Conservation (phyloP, 2,888 invertebrate species). For the Trichopria drosophilae region DNA sequence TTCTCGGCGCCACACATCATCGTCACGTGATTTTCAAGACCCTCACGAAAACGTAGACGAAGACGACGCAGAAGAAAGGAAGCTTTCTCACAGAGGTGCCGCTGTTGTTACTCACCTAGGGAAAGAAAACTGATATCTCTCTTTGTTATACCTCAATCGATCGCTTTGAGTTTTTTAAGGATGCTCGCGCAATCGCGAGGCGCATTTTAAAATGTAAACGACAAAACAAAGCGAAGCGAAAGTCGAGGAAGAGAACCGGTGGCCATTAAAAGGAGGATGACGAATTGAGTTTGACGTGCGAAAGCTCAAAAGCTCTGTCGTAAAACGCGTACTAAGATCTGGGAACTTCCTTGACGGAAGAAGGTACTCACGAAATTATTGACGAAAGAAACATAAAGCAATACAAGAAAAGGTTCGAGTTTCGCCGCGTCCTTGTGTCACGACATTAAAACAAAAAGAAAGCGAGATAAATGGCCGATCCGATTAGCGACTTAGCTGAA, state of each 20-base stretch:
- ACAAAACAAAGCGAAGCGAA: conserved; percentile 10
- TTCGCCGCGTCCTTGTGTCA: conserved; percentile 7
- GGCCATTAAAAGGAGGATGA: no score
- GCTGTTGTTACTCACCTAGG: conserved; percentile 12
- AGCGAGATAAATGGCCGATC: no score
- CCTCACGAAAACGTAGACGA: conserved; percentile 15
- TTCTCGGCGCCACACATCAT: conserved; percentile 95
- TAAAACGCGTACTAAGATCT: no score
- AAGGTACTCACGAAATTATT: no score
- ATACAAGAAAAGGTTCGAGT: no score
- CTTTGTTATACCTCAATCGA: conserved; percentile 33
- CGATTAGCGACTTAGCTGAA: no score
- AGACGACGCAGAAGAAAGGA: conserved; percentile 38
- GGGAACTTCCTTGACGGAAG: no score
- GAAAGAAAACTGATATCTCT: conserved; percentile 31
- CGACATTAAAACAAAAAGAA: conserved; percentile 1
- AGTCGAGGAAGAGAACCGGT: no score
- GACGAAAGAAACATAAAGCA: no score
- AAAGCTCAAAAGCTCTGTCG: no score
- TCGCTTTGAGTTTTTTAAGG: conserved; percentile 15
- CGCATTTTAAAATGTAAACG: conserved; percentile 22
- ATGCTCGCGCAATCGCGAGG: conserved; percentile 19
- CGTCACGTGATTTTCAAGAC: conserved; percentile 68
- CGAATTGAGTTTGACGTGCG: no score
- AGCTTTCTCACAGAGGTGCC: neutral